Percentiles rank a stretch among this genome's conserved stretches.
Evolutionary conservation across 1,140 invertebrate species (phyloP).

Genomic region (Bombus terrestris): DNA sequence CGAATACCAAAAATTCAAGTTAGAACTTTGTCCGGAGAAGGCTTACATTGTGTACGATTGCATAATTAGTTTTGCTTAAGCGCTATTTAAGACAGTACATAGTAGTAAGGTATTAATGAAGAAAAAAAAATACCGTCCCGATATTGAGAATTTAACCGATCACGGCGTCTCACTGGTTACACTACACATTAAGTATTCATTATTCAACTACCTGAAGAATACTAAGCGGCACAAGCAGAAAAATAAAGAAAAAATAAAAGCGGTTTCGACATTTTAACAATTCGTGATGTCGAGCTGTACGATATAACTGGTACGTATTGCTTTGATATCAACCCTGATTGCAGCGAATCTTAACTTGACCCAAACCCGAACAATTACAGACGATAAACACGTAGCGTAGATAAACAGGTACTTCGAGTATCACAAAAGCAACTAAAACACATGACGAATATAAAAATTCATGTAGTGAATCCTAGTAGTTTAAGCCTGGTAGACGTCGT

Average conservation of each 20-base stretch:
- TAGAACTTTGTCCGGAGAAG: not conserved
- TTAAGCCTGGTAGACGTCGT: not conserved
- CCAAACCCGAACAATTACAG: not conserved
- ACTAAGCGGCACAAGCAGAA: not conserved
- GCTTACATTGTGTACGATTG: not conserved
- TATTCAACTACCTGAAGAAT: not conserved
- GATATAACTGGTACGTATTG: not conserved
- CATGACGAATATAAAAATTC: not conserved
- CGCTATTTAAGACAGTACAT: no score
- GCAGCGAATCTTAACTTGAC: not conserved
- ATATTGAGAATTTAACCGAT: not conserved
- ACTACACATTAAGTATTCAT: not conserved
- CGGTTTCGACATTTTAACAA: not conserved
- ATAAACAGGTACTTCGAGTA: no score
- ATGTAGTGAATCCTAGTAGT: not conserved
- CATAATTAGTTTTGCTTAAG: not conserved
- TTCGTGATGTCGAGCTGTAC: not conserved
- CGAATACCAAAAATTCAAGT: conserved; percentile 6
- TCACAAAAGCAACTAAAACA: no score
- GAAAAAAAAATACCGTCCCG: not conserved
- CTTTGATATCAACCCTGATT: not conserved
- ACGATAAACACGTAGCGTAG: not conserved
- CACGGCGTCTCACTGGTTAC: not conserved
- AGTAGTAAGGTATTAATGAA: not conserved
- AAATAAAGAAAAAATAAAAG: not conserved